These are phyloP conservation scores for Eupithecia exiguata DNA, from an alignment of 2,888 invertebrate species.

Conservation along the genomic window DNA sequence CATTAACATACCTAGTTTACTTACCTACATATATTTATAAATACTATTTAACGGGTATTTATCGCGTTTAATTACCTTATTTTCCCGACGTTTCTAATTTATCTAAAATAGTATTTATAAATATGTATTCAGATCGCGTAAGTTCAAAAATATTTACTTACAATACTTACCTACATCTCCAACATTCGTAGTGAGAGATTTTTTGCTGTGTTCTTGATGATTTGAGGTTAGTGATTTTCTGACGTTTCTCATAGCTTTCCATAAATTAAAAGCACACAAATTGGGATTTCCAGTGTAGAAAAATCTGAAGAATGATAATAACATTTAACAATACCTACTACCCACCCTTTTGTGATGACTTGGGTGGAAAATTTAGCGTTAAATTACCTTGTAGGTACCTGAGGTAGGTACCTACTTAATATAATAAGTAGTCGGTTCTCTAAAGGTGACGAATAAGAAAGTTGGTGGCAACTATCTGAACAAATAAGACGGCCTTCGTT, in stretches of 20 bases:
- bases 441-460: slow-evolving; percentile 2
- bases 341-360: not conserved
- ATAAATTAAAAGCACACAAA: not conserved
- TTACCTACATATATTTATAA: no score
- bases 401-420: not conserved
- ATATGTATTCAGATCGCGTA: no score
- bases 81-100: no score
- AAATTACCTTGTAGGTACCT: not conserved
- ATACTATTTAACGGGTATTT: no score
- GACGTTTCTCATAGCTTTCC: not conserved
- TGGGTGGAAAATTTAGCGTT: not conserved
- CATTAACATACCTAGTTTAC: no score
- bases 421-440: not conserved
- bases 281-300: not conserved
- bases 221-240: not conserved
- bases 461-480: not conserved
- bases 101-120: no score
- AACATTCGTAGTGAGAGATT: not conserved
- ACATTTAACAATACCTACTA: not conserved
- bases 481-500: not conserved
- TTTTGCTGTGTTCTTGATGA: not conserved
- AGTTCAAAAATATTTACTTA: no score
- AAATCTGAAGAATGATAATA: not conserved
- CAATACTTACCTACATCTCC: not conserved
- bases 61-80: no score